These are phyloP conservation scores for Camelus dromedarius DNA, from an alignment of 2,113 vertebrate genomes.

Conservation along the genomic window DNA sequence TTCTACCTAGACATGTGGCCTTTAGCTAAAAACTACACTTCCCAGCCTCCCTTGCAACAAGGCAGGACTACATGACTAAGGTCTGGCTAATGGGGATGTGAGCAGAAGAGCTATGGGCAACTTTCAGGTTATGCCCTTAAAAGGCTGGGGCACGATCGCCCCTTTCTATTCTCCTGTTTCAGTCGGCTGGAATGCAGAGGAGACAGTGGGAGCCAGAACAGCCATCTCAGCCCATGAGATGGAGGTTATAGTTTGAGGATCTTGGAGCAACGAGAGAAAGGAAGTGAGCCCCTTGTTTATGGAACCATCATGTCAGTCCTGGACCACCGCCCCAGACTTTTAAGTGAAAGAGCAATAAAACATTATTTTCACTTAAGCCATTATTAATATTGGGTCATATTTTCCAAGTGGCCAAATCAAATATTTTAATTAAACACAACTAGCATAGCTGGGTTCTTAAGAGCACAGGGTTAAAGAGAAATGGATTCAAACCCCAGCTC, in stretches of 20 bases:
- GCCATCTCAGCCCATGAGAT: neutral
- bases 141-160: neutral
- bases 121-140: neutral
- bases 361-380: neutral
- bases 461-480: neutral
- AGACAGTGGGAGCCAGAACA: neutral
- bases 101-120: neutral
- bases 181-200: neutral
- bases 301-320: neutral
- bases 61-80: neutral
- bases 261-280: neutral
- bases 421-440: neutral
- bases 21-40: conserved; percentile 17
- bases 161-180: neutral
- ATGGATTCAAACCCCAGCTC: neutral
- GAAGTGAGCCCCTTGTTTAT: neutral
- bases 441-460: neutral
- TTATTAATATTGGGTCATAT: neutral
- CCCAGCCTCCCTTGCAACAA: neutral
- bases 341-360: neutral
- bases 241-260: neutral
- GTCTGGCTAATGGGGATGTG: neutral
- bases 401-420: neutral
- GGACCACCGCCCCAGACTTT: neutral
- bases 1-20: neutral